A percentile compares a stretch with the other conserved stretches of the same genome.
Evolutionary conservation across 1,140 invertebrate genomes (phyloP).

Genomic region (Mizuhopecten yessoensis): DNA sequence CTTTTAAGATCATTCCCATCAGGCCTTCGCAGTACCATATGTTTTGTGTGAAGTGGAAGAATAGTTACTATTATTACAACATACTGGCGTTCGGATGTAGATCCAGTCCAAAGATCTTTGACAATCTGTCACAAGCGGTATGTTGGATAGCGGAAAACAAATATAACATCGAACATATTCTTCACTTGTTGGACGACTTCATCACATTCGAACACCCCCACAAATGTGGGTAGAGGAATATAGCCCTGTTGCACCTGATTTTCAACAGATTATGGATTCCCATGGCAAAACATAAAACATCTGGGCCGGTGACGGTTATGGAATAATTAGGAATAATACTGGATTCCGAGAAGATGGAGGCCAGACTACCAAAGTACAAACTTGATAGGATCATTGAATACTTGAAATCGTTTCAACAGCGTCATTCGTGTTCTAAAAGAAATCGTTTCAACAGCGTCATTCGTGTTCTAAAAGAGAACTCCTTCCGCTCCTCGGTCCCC

Average conservation of each 20-base stretch:
- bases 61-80: no score
- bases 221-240: conserved; percentile 42
- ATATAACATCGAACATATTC: conserved; percentile 43
- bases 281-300: conserved; percentile 52
- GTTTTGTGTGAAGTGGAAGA: conserved; percentile 16
- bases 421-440: no score
- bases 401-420: not conserved
- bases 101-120: conserved; percentile 42
- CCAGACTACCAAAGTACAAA: conserved; percentile 50
- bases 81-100: conserved; percentile 51
- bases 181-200: conserved; percentile 54
- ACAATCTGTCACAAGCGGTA: conserved; percentile 40
- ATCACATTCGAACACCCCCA: conserved; percentile 48
- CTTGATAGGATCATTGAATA: not conserved
- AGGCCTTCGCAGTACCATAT: conserved; percentile 42
- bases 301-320: not conserved
- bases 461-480: conserved; percentile 57
- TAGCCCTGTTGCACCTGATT: conserved; percentile 37
- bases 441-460: no score
- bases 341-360: conserved; percentile 48
- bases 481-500: conserved; percentile 47
- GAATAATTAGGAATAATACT: conserved; percentile 46
- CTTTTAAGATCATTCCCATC: conserved; percentile 47
- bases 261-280: conserved; percentile 51
- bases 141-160: conserved; percentile 46